Evolutionary conservation across 2,797 vertebrate genomes (phyloP).

Genomic region (Hipposideros larvatus): DNA sequence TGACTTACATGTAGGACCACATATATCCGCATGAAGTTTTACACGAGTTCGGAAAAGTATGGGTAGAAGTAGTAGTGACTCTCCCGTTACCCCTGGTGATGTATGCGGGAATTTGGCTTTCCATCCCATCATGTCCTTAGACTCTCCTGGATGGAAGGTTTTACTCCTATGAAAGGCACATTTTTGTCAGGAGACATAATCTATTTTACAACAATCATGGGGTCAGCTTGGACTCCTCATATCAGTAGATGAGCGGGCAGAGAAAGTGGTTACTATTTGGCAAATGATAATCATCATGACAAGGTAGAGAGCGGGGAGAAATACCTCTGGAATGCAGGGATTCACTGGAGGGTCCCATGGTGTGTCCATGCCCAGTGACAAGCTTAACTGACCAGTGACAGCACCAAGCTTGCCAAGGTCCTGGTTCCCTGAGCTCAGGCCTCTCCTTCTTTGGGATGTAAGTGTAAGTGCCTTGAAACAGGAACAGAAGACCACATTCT

Average conservation of each 20-base stretch:
- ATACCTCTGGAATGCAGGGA: too few relatives aligned
- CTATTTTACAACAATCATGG: too few relatives aligned
- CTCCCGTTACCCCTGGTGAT: background rate
- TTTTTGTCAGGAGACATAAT: background rate
- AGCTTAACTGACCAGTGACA: background rate
- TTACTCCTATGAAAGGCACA: background rate
- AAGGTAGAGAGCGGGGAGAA: background rate
- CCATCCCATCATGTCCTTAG: too few relatives aligned
- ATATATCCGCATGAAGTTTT: background rate
- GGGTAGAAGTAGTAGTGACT: background rate
- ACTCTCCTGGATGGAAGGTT: background rate
- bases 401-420: background rate
- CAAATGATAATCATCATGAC: background rate
- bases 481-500: background rate
- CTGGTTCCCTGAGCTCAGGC: background rate
- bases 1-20: background rate
- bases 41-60: background rate
- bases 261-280: background rate
- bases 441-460: background rate
- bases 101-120: too few relatives aligned
- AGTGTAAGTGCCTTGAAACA: background rate
- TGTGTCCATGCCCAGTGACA: too few relatives aligned
- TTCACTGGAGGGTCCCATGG: background rate
- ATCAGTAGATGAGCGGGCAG: background rate
- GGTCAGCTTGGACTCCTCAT: background rate